Percentiles rank a stretch among this genome's conserved stretches.
These are phyloP conservation scores for Heteropelma amictum DNA, from an alignment of 2,888 invertebrate species.

Conservation along the genomic window DNA sequence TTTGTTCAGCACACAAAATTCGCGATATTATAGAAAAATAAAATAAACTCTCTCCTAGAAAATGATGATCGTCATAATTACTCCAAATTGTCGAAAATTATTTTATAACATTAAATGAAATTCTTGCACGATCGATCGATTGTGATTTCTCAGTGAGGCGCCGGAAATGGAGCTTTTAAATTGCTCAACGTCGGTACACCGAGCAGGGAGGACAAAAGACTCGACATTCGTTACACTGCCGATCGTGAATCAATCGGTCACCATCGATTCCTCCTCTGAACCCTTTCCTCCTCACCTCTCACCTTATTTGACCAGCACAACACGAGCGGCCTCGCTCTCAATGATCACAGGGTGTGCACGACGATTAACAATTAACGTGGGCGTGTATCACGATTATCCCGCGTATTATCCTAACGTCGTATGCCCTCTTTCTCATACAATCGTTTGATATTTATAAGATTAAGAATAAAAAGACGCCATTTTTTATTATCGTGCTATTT, in stretches of 20 bases:
- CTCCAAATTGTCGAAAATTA: too few species aligned
- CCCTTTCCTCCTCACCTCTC: background rate
- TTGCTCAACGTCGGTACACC: too few species aligned
- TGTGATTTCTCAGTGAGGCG: too few species aligned
- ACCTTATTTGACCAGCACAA: conserved; percentile 18
- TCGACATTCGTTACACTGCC: too few species aligned
- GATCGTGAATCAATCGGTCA: conserved; percentile 41
- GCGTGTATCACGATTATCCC: conserved; percentile 28
- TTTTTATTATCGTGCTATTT: background rate
- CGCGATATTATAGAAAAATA: too few species aligned
- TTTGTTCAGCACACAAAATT: too few species aligned
- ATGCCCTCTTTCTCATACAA: background rate
- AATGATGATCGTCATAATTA: too few species aligned
- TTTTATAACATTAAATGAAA: too few species aligned
- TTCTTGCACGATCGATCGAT: too few species aligned
- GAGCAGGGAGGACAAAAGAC: too few species aligned
- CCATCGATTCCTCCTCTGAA: conserved; percentile 31
- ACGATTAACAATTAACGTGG: conserved; percentile 50
- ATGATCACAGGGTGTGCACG: conserved; percentile 40
- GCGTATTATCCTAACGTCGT: background rate
- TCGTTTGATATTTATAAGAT: background rate
- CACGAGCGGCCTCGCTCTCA: conserved; percentile 55
- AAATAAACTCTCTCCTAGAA: too few species aligned
- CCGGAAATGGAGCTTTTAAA: too few species aligned
- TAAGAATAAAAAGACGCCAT: background rate